Conservation (phyloP, 2,113 vertebrate species). For the Ginglymostoma cirratum region DNA sequence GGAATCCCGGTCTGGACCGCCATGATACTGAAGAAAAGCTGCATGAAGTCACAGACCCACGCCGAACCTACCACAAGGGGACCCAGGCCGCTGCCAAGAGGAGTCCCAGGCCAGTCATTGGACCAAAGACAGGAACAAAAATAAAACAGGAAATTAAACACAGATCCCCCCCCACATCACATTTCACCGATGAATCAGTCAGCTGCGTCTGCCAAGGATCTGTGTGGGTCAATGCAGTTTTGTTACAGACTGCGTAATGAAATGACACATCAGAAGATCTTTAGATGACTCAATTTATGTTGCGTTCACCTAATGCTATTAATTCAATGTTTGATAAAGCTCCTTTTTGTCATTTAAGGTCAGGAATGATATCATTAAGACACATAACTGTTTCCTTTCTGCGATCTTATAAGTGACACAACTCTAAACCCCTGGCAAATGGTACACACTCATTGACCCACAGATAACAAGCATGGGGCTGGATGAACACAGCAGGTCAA, state of each 20-base stretch:
- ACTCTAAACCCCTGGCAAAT: neutral
- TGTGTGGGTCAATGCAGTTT: neutral
- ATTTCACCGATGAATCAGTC: neutral
- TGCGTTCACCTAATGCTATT: neutral
- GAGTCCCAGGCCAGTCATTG: too few relatives aligned
- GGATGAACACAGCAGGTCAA: too few relatives aligned
- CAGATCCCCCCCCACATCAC: neutral
- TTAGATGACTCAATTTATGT: neutral
- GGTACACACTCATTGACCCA: neutral
- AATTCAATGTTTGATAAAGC: neutral
- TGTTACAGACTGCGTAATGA: neutral
- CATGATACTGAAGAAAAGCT: too few relatives aligned
- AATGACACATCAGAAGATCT: neutral
- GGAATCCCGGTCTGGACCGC: too few relatives aligned
- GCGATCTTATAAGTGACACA: neutral
- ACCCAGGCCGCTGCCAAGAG: too few relatives aligned
- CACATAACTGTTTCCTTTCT: neutral
- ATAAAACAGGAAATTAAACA: neutral
- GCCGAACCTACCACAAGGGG: too few relatives aligned
- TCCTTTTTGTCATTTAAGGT: neutral
- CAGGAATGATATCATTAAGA: neutral
- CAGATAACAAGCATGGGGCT: too few relatives aligned
- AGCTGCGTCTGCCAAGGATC: neutral
- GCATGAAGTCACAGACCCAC: too few relatives aligned
- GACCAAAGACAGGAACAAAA: neutral